phyloP scores from a whole-genome alignment of 2,888 invertebrate species.

The Gisinianus flammeolus region DNA sequence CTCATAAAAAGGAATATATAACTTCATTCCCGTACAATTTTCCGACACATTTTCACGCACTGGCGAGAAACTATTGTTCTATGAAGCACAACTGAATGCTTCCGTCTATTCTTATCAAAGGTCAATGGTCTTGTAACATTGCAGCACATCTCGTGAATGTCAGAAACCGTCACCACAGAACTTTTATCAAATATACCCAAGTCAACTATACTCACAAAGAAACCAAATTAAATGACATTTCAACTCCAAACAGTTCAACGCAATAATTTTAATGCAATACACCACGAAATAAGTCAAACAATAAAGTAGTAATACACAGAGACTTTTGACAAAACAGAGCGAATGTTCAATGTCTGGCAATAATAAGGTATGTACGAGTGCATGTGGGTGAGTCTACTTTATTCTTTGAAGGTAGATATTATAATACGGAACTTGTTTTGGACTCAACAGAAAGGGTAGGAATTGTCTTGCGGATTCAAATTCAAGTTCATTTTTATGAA shows the following conservation, averaged over 20 bases:
- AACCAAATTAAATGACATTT: neutral
- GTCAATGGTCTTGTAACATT: conserved; percentile 27
- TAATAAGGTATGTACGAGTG: too few relatives aligned
- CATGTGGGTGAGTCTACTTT: too few relatives aligned
- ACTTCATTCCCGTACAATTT: conserved; percentile 16
- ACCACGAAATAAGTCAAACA: too few relatives aligned
- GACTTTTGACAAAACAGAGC: too few relatives aligned
- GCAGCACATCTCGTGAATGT: conserved; percentile 13
- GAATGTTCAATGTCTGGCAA: too few relatives aligned
- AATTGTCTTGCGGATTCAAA: too few relatives aligned
- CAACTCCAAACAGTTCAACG: neutral
- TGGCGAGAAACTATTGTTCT: conserved; percentile 31
- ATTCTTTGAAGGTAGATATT: too few relatives aligned
- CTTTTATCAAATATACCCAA: neutral
- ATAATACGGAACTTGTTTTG: too few relatives aligned
- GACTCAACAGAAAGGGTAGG: too few relatives aligned
- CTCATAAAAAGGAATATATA: conserved; percentile 16
- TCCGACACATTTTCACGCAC: conserved; percentile 36
- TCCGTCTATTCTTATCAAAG: conserved; percentile 24
- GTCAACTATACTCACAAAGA: neutral
- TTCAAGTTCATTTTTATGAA: too few relatives aligned
- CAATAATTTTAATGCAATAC: neutral
- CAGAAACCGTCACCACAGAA: conserved; percentile 18
- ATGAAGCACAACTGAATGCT: conserved; percentile 13
- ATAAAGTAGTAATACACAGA: too few relatives aligned